Conservation (phyloP, 2,888 invertebrate species). For the Pyrochroa serraticornis region DNA sequence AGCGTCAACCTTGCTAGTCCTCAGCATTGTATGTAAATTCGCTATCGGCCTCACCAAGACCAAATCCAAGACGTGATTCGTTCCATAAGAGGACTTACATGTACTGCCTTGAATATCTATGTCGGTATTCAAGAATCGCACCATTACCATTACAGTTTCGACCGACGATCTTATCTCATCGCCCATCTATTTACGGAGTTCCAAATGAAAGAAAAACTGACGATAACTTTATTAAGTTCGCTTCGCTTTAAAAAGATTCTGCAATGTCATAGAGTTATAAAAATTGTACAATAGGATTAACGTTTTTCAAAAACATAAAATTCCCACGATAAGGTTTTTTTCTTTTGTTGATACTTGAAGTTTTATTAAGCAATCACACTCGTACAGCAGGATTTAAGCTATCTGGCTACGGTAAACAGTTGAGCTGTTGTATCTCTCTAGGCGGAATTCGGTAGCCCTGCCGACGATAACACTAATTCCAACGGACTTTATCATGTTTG, state of each 20-base stretch:
- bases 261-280: background rate
- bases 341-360: background rate
- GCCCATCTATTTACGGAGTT: slow-evolving; percentile 9
- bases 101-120: slow-evolving; percentile 23
- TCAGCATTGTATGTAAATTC: slow-evolving; percentile 38
- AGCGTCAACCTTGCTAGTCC: slow-evolving; percentile 22
- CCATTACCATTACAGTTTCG: slow-evolving; percentile 20
- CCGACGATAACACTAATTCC: slow-evolving; percentile 28
- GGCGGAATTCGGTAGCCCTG: slow-evolving; percentile 29
- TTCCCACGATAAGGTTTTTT: too few relatives aligned
- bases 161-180: slow-evolving; percentile 12
- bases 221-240: slow-evolving; percentile 22
- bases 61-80: slow-evolving; percentile 25
- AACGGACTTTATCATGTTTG: slow-evolving; percentile 30
- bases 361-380: slow-evolving; percentile 26
- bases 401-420: slow-evolving; percentile 25
- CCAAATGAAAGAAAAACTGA: slow-evolving; percentile 6
- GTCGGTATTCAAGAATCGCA: slow-evolving; percentile 15
- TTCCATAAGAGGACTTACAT: slow-evolving; percentile 38
- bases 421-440: slow-evolving; percentile 20
- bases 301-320: too few relatives aligned
- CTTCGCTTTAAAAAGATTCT: background rate
- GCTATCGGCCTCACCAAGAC: slow-evolving; percentile 3
- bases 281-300: too few relatives aligned
- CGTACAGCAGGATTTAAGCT: slow-evolving; percentile 21